A percentile compares a stretch with the other conserved stretches of the same genome.
phyloP scores from a whole-genome alignment of 2,113 vertebrate genomes.

The Tympanuchus pallidicinctus region DNA sequence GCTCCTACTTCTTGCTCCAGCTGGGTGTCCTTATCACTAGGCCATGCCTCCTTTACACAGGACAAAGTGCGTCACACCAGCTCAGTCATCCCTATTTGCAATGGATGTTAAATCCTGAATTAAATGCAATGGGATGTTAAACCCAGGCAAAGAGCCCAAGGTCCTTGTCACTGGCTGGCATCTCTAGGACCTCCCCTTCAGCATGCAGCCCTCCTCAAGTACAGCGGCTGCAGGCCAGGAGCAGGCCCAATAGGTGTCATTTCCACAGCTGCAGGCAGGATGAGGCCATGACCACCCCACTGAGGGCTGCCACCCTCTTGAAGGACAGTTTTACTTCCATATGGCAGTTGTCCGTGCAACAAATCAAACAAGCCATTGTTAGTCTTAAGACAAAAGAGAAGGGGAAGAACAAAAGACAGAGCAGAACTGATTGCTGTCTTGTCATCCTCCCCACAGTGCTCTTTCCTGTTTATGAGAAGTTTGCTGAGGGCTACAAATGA shows the following conservation, averaged over 20 bases:
- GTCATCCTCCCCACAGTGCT: accelerated
- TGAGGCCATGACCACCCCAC: accelerated
- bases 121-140: too few species aligned
- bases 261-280: not conserved
- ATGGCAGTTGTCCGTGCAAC: not conserved
- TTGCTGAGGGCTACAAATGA: constrained; percentile 9
- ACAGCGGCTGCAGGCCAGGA: not conserved
- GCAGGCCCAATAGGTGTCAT: not conserved
- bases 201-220: not conserved
- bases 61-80: not conserved
- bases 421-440: not conserved
- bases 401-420: constrained; percentile 42
- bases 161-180: not conserved
- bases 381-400: constrained; percentile 11
- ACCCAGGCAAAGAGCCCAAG: not conserved
- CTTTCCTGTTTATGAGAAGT: constrained; percentile 53
- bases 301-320: accelerated
- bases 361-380: not conserved
- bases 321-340: not conserved
- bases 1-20: not conserved
- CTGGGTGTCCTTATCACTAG: not conserved
- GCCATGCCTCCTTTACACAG: not conserved
- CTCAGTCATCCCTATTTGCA: not conserved
- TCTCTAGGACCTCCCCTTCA: not conserved
- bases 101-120: not conserved